Conservation (phyloP, 2,113 vertebrate species). For the Pipra filicauda region DNA sequence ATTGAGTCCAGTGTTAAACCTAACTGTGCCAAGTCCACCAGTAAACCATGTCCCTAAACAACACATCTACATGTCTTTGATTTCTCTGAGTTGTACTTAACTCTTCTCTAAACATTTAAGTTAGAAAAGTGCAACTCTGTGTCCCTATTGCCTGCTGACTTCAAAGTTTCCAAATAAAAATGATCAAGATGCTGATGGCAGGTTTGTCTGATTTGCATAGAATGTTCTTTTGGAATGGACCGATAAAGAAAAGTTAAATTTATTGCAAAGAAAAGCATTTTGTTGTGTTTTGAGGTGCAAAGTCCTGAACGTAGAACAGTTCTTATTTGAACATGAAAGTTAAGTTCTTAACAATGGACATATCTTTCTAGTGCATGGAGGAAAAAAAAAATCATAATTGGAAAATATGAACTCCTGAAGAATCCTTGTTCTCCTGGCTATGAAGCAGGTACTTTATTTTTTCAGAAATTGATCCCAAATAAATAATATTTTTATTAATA, state of each 20-base stretch:
- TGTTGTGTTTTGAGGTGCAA: not conserved
- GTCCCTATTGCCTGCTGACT: not conserved
- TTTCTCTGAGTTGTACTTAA: not conserved
- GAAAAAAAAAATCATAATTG: not conserved
- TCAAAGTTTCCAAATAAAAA: not conserved
- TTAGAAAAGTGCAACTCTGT: not conserved
- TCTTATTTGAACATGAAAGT: not conserved
- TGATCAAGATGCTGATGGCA: not conserved
- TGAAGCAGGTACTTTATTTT: not conserved
- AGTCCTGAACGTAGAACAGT: not conserved
- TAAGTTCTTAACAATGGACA: not conserved
- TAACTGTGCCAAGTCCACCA: rapidly evolving
- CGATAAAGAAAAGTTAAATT: not conserved
- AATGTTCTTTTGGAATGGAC: not conserved
- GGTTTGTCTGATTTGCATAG: not conserved
- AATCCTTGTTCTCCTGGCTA: not conserved
- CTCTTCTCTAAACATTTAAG: not conserved
- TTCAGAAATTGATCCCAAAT: not conserved
- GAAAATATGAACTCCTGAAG: not conserved
- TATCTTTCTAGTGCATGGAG: not conserved
- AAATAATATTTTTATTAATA: not conserved
- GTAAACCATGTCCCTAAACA: not conserved
- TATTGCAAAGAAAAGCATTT: not conserved
- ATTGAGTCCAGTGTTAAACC: not conserved
- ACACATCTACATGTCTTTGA: not conserved